A percentile compares a stretch with the other conserved stretches of the same genome.
These are phyloP conservation scores for Phocoena phocoena DNA, from an alignment of 2,113 vertebrate species.

Conservation along the genomic window DNA sequence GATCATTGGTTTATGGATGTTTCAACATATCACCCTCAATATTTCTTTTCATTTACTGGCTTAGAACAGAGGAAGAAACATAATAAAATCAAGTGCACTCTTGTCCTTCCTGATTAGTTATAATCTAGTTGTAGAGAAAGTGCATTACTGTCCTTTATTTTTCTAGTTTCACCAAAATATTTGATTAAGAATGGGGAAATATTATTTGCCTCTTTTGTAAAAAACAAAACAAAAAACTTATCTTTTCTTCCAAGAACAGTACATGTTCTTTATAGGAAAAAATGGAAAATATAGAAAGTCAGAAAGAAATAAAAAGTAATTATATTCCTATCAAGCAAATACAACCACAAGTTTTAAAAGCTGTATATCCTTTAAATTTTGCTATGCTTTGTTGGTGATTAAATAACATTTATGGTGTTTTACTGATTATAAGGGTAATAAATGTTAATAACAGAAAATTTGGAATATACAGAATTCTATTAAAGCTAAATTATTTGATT, in stretches of 20 bases:
- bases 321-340: background rate
- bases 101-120: constrained; percentile 53
- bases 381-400: background rate
- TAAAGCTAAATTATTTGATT: background rate
- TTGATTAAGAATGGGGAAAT: background rate
- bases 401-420: background rate
- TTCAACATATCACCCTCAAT: background rate
- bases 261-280: background rate
- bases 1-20: background rate
- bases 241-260: background rate
- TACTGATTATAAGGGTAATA: background rate
- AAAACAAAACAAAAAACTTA: background rate
- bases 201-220: background rate
- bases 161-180: constrained; percentile 44
- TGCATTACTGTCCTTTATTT: background rate
- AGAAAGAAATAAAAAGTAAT: constrained; percentile 15
- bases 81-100: constrained; percentile 44
- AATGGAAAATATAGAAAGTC: background rate
- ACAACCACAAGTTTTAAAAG: background rate
- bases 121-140: constrained; percentile 50
- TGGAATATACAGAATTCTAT: background rate
- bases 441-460: background rate
- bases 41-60: constrained; percentile 39
- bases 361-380: background rate
- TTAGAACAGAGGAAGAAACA: constrained; percentile 12